Conservation (phyloP, 2,888 invertebrate genomes). For the Xiphydria camelus region DNA sequence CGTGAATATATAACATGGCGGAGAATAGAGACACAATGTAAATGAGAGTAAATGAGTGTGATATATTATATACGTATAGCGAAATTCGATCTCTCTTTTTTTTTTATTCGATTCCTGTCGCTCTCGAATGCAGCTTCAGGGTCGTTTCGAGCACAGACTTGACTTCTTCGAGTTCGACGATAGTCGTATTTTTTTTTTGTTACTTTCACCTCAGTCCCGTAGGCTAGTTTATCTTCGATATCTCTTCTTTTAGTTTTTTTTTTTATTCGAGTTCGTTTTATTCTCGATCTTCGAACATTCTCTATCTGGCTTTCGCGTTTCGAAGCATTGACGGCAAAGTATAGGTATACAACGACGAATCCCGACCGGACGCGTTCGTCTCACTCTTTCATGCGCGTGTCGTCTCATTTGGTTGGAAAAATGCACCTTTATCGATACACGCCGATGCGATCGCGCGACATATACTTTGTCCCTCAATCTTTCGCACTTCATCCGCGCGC, state of each 20-base stretch:
- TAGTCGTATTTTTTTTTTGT: not conserved
- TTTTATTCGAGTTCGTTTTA: not conserved
- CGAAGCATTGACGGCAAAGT: slow-evolving; percentile 4
- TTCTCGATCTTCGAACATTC: slow-evolving; percentile 2
- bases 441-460: not conserved
- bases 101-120: slow-evolving; percentile 4
- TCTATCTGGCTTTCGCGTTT: not conserved
- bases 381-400: not conserved
- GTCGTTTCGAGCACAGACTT: not conserved
- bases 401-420: no score
- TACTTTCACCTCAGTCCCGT: not conserved
- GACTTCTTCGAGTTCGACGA: not conserved
- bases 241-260: not conserved
- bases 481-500: not conserved
- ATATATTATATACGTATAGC: slow-evolving; percentile 16
- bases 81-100: slow-evolving; percentile 7
- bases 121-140: not conserved
- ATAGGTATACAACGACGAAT: slow-evolving; percentile 1
- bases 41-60: slow-evolving; percentile 39
- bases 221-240: no score
- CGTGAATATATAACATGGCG: slow-evolving; percentile 7
- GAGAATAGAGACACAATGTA: slow-evolving; percentile 17
- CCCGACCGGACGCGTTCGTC: no score
- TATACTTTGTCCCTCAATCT: slow-evolving; percentile 1
- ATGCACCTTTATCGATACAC: no score